phyloP scores from a whole-genome alignment of 2,888 invertebrate species.

The Caenorhabditis sp. region DNA sequence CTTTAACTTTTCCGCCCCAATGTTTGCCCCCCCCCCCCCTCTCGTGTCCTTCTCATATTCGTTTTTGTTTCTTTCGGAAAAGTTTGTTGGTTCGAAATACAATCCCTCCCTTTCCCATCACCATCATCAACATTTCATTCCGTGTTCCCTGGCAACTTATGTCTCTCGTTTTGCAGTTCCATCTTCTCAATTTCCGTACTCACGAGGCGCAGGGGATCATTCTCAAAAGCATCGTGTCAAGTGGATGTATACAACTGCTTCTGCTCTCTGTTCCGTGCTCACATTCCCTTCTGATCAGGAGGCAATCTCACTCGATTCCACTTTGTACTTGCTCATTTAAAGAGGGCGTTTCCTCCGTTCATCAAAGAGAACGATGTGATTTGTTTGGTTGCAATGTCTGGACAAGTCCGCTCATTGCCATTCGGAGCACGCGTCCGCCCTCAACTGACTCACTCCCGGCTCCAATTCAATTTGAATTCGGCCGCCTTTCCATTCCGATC shows the following conservation, averaged over 20 bases:
- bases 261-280: neutral
- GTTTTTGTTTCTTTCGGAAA: slow-evolving; percentile 3
- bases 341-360: too few relatives aligned
- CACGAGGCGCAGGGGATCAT: neutral
- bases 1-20: slow-evolving; percentile 13
- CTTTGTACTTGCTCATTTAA: too few relatives aligned
- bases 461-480: slow-evolving; percentile 12
- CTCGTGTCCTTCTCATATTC: too few relatives aligned
- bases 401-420: slow-evolving; percentile 8
- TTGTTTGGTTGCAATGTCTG: neutral
- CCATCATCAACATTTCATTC: neutral
- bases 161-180: neutral
- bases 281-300: slow-evolving; percentile 6
- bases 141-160: slow-evolving; percentile 11
- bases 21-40: slow-evolving; percentile 5
- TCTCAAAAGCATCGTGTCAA: slow-evolving; percentile 15
- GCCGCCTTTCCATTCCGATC: too few relatives aligned
- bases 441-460: slow-evolving; percentile 5
- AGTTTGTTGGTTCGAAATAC: slow-evolving; percentile 11
- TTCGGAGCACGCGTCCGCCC: slow-evolving; percentile 12
- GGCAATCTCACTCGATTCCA: neutral
- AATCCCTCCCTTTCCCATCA: too few relatives aligned
- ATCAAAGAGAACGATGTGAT: too few relatives aligned
- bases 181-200: slow-evolving; percentile 6
- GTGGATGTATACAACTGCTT: slow-evolving; percentile 5